Evolutionary conservation across 2,797 vertebrate genomes (phyloP).

Genomic region (Oophaga sylvatica): DNA sequence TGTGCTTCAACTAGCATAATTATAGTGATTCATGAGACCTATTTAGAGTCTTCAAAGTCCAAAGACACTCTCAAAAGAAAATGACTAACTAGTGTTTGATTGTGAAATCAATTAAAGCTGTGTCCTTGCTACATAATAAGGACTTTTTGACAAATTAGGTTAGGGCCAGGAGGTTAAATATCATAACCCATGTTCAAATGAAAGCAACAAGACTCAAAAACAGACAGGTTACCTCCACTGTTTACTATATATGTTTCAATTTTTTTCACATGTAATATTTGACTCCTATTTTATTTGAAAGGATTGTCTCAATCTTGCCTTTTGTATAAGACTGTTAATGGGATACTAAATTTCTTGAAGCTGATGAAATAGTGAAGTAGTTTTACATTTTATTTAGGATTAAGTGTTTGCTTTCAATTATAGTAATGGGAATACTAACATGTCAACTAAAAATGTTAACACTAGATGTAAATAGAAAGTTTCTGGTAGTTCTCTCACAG

Average conservation of each 20-base stretch:
- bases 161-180: not conserved
- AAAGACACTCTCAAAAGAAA: not conserved
- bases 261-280: not conserved
- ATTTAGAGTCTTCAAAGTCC: slow-evolving; percentile 8
- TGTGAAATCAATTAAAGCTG: not conserved
- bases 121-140: not conserved
- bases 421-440: too few relatives aligned
- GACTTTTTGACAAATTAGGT: not conserved
- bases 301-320: not conserved
- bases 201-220: not conserved
- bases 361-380: too few relatives aligned
- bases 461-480: too few relatives aligned
- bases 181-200: not conserved
- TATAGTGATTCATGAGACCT: slow-evolving; percentile 8
- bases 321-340: not conserved
- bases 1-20: not conserved
- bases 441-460: too few relatives aligned
- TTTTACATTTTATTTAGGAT: too few relatives aligned
- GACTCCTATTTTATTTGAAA: not conserved
- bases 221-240: not conserved
- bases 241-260: not conserved
- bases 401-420: too few relatives aligned
- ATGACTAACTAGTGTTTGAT: not conserved
- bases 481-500: too few relatives aligned
- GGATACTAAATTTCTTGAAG: too few relatives aligned